Base-by-base conservation (phyloP, 2,888 invertebrate genomes). In the Nudaria mundana region DNA sequence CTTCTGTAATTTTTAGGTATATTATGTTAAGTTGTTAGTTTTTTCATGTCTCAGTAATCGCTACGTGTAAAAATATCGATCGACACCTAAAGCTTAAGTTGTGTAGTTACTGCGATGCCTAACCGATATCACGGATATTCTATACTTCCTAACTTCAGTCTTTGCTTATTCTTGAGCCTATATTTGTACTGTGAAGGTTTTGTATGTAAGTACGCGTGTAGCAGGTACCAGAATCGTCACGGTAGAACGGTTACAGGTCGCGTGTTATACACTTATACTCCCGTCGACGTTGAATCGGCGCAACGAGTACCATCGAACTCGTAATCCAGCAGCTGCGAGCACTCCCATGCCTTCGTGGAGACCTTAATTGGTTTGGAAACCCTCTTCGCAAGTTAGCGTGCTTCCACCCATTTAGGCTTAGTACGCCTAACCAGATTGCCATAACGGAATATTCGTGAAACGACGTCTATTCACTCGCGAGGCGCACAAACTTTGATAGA, bases 291-390 rank as follows among this genome's bases (percentile, higher is more conserved):
- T 71, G 76, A 74, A 73, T 70, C 75, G 71, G 53, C 66, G 70
- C 74, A 68, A 70, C 82, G 83, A 88, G 87, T 84, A 77, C 85
- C 87, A 87, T 88, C 79, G 85, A 87, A 79, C 78, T 79, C 79
- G 73, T 80, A 79, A 81, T 75, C 77, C 72, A 68, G 71, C 87
- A 85, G 81, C 80, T 87, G 87, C 54, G 48, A 48, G 40, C 67
- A 72, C 78, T 87, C 88, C 85, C 88, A 88, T 75, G 84, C 69
- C 79, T 85, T 81, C 83, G 81, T 82, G 84, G 71, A 81, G 68
- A 74, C 84, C 84, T 83, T 87, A 87, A 87, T 87, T 87, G 86
- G 87, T 82, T 83, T 73, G 77, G 83, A 85, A 83, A 71, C 84
- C 85, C 86, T 84, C 87, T 85, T 83, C 81, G 83, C 75, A 62